phyloP scores from a whole-genome alignment of 2,888 invertebrate genomes.

The Euclidia mi region DNA sequence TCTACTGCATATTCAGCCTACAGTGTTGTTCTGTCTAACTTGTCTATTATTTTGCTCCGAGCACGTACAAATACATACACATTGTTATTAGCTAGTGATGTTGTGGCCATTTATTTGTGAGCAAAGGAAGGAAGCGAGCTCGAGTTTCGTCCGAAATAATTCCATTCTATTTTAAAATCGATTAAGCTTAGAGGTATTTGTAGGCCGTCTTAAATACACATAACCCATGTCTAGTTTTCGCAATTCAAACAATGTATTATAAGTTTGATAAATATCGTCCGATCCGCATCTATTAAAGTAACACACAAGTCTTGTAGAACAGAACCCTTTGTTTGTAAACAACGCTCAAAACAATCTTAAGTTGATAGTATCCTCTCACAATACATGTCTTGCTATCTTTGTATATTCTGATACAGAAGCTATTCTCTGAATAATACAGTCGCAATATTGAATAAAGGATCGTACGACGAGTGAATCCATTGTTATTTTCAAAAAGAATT shows the following conservation, averaged over 20 bases:
- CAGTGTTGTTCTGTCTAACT: constrained; percentile 65
- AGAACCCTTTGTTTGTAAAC: constrained; percentile 15
- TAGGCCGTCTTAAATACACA: no score
- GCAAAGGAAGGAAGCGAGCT: constrained; percentile 3
- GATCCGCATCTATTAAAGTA: no score
- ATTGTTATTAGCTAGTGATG: constrained; percentile 15
- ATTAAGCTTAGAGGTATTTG: not conserved
- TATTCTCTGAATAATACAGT: constrained; percentile 44
- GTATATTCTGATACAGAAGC: constrained; percentile 32
- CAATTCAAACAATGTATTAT: no score
- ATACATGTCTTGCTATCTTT: constrained; percentile 17
- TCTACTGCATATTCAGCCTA: constrained; percentile 71
- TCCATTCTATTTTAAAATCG: constrained; percentile 3
- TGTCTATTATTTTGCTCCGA: constrained; percentile 74
- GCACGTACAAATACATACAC: constrained; percentile 50
- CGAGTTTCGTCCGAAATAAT: constrained; percentile 1
- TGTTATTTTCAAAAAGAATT: constrained; percentile 51
- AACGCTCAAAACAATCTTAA: constrained; percentile 32
- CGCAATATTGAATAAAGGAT: constrained; percentile 48
- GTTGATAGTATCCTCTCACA: constrained; percentile 24
- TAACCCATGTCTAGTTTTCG: no score
- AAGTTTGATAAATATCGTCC: no score
- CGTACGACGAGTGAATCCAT: constrained; percentile 42
- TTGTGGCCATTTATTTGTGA: constrained; percentile 20
- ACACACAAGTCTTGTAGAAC: constrained; percentile 1